phyloP scores from a whole-genome alignment of 2,113 vertebrate species.

The Chaetops frenatus region DNA sequence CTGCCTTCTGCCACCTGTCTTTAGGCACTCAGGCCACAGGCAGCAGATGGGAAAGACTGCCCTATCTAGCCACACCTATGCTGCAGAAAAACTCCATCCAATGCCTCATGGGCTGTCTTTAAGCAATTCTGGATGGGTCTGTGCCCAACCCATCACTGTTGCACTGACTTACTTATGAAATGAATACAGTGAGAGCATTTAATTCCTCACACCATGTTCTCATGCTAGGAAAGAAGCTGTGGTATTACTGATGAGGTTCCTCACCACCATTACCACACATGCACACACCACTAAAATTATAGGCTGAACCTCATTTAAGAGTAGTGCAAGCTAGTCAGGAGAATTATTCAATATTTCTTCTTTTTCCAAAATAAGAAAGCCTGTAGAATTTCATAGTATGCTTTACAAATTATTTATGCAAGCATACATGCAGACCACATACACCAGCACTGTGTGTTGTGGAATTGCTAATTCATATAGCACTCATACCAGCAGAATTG shows the following conservation, averaged over 20 bases:
- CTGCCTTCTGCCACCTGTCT: background rate
- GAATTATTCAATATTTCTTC: background rate
- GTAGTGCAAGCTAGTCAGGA: too few species aligned
- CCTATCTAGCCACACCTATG: background rate
- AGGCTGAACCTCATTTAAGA: too few species aligned
- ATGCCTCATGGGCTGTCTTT: accelerated
- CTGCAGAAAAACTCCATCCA: background rate
- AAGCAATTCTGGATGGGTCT: background rate
- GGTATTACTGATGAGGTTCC: too few species aligned
- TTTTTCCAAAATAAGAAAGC: background rate
- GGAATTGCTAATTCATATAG: background rate
- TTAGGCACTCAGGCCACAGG: background rate
- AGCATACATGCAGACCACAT: background rate
- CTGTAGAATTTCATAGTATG: background rate
- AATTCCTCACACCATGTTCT: too few species aligned
- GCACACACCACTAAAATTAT: too few species aligned
- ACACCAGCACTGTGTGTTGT: background rate
- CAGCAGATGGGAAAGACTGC: background rate
- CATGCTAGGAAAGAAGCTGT: too few species aligned
- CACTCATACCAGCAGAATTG: background rate
- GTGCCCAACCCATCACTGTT: background rate
- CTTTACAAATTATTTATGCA: background rate
- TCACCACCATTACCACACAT: too few species aligned
- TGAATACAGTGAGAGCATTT: too few species aligned
- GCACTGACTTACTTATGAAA: too few species aligned